Evolutionary conservation across 2,797 vertebrate genomes (phyloP), one percentile per base, ranked within the genome.

Genomic region (Xenentodon cancila): DNA sequence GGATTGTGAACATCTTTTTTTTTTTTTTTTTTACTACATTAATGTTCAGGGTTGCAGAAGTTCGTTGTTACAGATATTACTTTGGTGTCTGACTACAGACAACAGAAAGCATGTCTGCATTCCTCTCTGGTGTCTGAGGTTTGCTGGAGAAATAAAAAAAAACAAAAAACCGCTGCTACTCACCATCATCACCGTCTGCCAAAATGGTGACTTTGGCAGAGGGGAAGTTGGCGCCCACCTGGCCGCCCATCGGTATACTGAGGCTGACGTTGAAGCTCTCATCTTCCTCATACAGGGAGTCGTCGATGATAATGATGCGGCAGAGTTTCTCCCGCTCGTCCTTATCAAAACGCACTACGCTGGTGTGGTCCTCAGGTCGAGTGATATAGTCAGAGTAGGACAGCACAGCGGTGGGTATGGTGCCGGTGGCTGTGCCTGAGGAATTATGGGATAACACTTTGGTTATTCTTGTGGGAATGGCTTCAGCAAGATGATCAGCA

Each of bases 301-400:
- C 95, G 4, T 95, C 94, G 13, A 95, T 94, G 84, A 96, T 91
- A 47, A 96, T 92, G 77, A 97, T 27, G 54, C 74, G 87, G 71
- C 95, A 97, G 30, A 69, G 50, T 78, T 95, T 95, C 83, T 96
- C 94, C 0, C 80, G 88, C 75, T 97, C 94, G 5, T 93, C 92
- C 73, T 95, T 95, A 79, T 93, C 91, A 18, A 96, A 98, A 43
- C 84, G 93, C 84, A 96, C 88, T 56, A 95, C 69, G 21, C 95
- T 95, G 73, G 87, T 94, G 80, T 94, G 94, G 86, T 96, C 96
- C 77, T 95, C 92, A 0, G 94, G 90, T 0, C 86, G 84, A 20
- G 95, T 95, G 87, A 97, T 92, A 65, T 95, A 96, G 76, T 97
- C 95, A 3, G 94, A 96, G 77, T 95, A 95, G 51, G 94, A 94